phyloP scores from a whole-genome alignment of 2,113 vertebrate species.

The Lanius ludovicianus region DNA sequence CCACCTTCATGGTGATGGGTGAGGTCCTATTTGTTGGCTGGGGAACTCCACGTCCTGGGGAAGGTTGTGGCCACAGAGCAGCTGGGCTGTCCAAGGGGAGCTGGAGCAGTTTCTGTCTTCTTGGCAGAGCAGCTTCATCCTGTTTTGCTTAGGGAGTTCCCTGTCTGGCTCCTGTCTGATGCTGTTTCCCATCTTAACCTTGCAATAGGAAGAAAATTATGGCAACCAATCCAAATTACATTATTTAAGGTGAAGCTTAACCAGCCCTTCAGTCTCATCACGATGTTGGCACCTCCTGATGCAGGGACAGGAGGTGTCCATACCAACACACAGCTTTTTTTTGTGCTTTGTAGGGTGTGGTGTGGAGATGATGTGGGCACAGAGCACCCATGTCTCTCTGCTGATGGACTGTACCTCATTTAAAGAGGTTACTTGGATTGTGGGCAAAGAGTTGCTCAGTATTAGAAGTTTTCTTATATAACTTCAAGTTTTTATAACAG shows the following conservation, averaged over 20 bases:
- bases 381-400: not conserved
- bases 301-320: not conserved
- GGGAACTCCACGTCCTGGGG: not conserved
- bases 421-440: not conserved
- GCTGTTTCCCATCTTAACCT: not conserved
- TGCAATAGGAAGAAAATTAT: not conserved
- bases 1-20: not conserved
- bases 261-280: not conserved
- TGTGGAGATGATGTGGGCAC: not conserved
- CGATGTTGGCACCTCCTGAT: not conserved
- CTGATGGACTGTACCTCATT: not conserved
- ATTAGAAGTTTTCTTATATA: not conserved
- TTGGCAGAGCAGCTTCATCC: not conserved
- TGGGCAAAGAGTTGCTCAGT: not conserved
- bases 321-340: not conserved
- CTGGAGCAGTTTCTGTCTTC: not conserved
- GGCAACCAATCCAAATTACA: not conserved
- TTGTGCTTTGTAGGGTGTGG: not conserved
- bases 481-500: not conserved
- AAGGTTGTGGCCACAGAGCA: not conserved
- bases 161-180: not conserved
- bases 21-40: not conserved
- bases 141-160: not conserved
- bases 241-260: not conserved
- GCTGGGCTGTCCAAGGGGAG: not conserved